Conservation (phyloP, 92 coral and sea anemone genomes). For the Diadumene lineata region DNA sequence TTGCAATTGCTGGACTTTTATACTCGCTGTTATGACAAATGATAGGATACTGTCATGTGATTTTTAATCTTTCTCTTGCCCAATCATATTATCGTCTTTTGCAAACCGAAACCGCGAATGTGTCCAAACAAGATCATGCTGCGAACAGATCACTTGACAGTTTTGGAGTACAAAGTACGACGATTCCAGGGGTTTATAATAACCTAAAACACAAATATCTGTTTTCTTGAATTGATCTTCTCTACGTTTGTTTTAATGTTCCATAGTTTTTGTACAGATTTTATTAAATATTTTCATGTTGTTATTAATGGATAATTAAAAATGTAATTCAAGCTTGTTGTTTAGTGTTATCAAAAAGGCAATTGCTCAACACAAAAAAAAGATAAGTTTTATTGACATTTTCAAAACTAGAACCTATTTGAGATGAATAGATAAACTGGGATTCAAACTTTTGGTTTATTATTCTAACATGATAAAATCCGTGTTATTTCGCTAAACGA, state of each 20-base stretch:
- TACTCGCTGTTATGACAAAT: neutral
- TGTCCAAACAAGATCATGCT: slow-evolving; percentile 28
- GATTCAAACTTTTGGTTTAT: neutral
- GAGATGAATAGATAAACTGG: no score
- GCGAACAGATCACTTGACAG: no score
- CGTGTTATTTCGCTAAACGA: slow-evolving; percentile 2
- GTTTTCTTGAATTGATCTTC: neutral
- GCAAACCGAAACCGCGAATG: slow-evolving; percentile 17
- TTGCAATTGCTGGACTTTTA: neutral
- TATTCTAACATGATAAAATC: neutral
- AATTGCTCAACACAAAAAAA: neutral
- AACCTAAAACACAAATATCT: neutral
- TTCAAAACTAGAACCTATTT: no score
- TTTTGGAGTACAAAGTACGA: slow-evolving; percentile 30
- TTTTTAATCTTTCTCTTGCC: neutral
- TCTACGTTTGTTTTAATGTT: neutral
- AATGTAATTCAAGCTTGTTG: neutral
- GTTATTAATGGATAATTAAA: neutral
- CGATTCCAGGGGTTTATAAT: slow-evolving; percentile 5
- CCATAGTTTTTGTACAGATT: neutral
- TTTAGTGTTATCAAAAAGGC: neutral
- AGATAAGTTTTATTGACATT: neutral
- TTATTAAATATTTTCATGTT: neutral
- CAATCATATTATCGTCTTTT: slow-evolving; percentile 13
- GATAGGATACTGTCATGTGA: slow-evolving; percentile 16